These are phyloP conservation scores for Trachythela sp. DNA, from an alignment of 64 coral and sea anemone genomes.

Conservation along the genomic window DNA sequence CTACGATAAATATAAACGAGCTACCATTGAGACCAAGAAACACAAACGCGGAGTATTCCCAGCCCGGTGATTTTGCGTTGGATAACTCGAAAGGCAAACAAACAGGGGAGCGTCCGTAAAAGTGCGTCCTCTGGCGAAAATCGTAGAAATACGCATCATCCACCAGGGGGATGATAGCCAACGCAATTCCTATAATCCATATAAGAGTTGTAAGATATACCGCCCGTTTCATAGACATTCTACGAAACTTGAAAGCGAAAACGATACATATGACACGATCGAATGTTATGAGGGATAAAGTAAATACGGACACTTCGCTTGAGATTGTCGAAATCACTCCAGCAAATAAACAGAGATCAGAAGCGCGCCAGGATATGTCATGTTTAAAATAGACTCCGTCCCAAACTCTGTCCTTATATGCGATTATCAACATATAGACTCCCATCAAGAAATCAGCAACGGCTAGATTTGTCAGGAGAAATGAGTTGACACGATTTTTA, in stretches of 20 bases:
- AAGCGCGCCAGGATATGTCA: background rate
- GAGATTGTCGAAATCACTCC: background rate
- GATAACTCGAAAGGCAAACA: background rate
- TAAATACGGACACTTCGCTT: background rate
- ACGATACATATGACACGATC: background rate
- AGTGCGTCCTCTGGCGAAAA: background rate
- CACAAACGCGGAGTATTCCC: background rate
- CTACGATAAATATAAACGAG: background rate
- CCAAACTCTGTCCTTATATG: background rate
- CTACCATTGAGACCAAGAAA: background rate
- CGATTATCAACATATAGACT: slow-evolving; percentile 11
- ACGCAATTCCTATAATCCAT: background rate
- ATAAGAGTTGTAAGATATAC: background rate
- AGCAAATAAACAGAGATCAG: background rate
- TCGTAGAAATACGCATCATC: background rate
- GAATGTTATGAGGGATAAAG: background rate
- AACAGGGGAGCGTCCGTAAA: background rate
- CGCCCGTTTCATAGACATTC: background rate
- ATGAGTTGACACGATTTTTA: background rate
- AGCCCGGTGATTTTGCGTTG: background rate
- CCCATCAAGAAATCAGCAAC: slow-evolving; percentile 7
- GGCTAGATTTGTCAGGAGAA: background rate
- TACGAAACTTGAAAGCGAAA: background rate
- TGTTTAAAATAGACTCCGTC: slow-evolving; percentile 5
- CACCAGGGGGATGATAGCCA: background rate